A percentile compares a stretch with the other conserved stretches of the same genome.
phyloP scores from a whole-genome alignment of 2,888 invertebrate species.

The Aphidoletes aphidimyza region DNA sequence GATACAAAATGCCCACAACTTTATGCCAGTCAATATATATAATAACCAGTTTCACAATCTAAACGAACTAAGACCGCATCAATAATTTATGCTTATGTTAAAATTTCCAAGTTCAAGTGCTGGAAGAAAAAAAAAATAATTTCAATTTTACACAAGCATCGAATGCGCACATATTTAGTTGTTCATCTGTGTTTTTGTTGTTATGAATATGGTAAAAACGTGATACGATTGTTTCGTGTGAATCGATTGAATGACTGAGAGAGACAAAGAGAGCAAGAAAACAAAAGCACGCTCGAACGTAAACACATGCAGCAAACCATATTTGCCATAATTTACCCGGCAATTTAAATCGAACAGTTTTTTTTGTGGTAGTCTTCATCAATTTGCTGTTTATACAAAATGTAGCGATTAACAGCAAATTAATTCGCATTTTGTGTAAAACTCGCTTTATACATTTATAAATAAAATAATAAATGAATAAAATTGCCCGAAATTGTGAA shows the following conservation, averaged over 20 bases:
- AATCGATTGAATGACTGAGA: no score
- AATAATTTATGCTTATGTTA: constrained; percentile 34
- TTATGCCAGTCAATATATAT: neutral
- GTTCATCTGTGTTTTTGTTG: neutral
- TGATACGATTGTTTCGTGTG: neutral
- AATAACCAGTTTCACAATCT: neutral
- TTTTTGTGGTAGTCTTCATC: neutral
- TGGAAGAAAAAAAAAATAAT: neutral
- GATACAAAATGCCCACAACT: neutral
- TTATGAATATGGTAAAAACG: neutral
- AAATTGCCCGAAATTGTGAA: no score
- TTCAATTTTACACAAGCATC: neutral
- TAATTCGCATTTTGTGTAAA: neutral
- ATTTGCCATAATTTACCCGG: neutral
- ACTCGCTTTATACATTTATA: no score
- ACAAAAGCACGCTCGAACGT: neutral
- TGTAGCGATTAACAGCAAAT: constrained; percentile 20
- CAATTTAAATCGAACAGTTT: neutral
- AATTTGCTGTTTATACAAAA: neutral
- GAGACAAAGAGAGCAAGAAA: neutral
- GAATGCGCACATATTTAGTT: neutral
- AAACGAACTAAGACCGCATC: neutral
- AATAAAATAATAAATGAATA: no score
- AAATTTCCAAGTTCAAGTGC: constrained; percentile 45
- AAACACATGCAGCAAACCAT: neutral